Base-by-base conservation (phyloP, 2,888 invertebrate species). In the Diloba caeruleocephala region DNA sequence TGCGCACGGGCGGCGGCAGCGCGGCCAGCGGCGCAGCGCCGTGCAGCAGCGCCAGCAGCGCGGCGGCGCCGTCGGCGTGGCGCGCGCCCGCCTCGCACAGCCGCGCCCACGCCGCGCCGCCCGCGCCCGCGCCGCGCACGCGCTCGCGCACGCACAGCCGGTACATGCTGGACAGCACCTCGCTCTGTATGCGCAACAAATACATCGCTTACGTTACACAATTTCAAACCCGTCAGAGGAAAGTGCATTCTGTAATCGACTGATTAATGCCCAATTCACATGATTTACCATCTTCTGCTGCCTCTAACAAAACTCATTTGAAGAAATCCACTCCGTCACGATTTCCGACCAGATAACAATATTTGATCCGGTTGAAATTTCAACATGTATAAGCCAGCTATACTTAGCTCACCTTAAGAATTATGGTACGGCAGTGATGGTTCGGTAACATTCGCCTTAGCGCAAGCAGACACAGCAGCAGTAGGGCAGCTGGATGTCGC, bases 371-470 rank as follows among this genome's bases (percentile, higher is more conserved):
- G n/a, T n/a, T n/a, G n/a, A n/a, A n/a, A n/a, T n/a, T n/a, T n/a
- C n/a, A n/a, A n/a, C n/a, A n/a, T n/a, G n/a, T n/a, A n/a, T n/a
- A n/a, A n/a, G n/a, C n/a, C n/a, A n/a, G n/a, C n/a, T n/a, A n/a
- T n/a, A n/a, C n/a, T 8, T 5, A 10, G 26, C 10, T 52, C 82
- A 96, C 96, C 94, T 96, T 96, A 0, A 95, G 79, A 31, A 96
- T 84, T 36, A 95, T 85, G 9, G 94, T 85, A 31, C 96, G 89
- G 72, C 95, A 96, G 73, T 96, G 96, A 9, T 94, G 91, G 32
- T 94, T 94, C 26, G 85, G 82, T 45, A 93, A 86, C 49, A 94
- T 89, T 73, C 95, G 95, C 8, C 94, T 88, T 41, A 87, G 63
- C 17, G 81, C 69, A 32, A 80, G 71, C 44, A 85, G 50, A 4